These are phyloP conservation scores for Drosophila prolongata DNA, from an alignment of 2,888 invertebrate species.

Conservation along the genomic window DNA sequence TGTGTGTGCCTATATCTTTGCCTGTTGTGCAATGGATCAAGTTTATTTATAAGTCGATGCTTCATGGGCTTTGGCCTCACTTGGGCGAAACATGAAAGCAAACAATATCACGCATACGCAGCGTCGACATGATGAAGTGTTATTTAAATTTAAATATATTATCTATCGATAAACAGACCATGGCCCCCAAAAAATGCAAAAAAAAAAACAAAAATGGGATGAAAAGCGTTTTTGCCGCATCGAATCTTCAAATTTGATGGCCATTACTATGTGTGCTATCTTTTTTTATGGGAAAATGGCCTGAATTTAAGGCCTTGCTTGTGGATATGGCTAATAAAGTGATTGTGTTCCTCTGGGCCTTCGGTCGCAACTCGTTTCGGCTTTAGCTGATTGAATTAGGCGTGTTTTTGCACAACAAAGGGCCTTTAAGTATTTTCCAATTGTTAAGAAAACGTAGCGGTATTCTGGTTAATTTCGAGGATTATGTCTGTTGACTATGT, in stretches of 20 bases:
- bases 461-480: constrained; percentile 1
- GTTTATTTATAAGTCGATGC: constrained; percentile 72
- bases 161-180: constrained; percentile 73
- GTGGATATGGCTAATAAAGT: constrained; percentile 66
- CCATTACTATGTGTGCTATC: constrained; percentile 60
- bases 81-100: constrained; percentile 59
- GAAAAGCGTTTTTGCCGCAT: constrained; percentile 70
- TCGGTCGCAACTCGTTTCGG: constrained; percentile 12
- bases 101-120: constrained; percentile 75
- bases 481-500: background rate
- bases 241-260: constrained; percentile 74
- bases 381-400: constrained; percentile 65
- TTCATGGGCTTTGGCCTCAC: constrained; percentile 3
- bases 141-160: constrained; percentile 80
- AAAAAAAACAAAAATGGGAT: constrained; percentile 49
- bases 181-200: no score
- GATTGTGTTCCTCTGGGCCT: constrained; percentile 46
- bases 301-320: constrained; percentile 1
- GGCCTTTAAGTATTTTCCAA: background rate
- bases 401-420: constrained; percentile 6
- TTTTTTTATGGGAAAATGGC: constrained; percentile 48
- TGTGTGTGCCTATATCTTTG: constrained; percentile 49
- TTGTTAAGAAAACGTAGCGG: constrained; percentile 5
- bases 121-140: constrained; percentile 73
- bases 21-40: constrained; percentile 69